Percentiles rank a stretch among this genome's conserved stretches.
Evolutionary conservation across 2,113 vertebrate species (phyloP).

Genomic region (Puntigrus tetrazona): DNA sequence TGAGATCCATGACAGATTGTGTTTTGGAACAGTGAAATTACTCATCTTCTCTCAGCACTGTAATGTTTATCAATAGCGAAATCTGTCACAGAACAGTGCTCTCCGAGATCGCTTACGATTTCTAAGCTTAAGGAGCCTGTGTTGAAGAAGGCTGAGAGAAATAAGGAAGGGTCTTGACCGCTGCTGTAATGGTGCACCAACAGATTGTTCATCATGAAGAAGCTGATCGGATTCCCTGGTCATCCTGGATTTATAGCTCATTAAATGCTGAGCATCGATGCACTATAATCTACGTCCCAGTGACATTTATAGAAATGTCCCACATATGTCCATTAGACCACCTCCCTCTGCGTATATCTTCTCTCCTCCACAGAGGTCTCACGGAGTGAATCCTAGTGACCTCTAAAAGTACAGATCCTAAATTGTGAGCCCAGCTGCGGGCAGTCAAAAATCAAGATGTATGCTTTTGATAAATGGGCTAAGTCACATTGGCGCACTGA

Average conservation of each 20-base stretch:
- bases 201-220: constrained; percentile 15
- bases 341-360: constrained; percentile 12
- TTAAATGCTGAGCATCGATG: constrained; percentile 1
- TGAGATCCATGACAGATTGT: constrained; percentile 27
- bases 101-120: constrained; percentile 36
- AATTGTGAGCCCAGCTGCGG: constrained; percentile 3
- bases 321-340: constrained; percentile 4
- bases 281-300: background rate
- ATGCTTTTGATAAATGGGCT: constrained; percentile 29
- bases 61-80: constrained; percentile 37
- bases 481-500: background rate
- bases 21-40: constrained; percentile 36
- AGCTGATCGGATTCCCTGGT: background rate
- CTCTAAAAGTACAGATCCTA: constrained; percentile 25
- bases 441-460: constrained; percentile 11
- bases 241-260: background rate
- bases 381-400: constrained; percentile 28
- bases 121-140: constrained; percentile 23
- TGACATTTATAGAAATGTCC: constrained; percentile 12
- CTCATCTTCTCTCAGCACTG: constrained; percentile 27
- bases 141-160: constrained; percentile 17
- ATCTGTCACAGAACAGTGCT: constrained; percentile 10
- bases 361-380: background rate
- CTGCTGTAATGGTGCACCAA: background rate
- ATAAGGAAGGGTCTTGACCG: constrained; percentile 15